Percentiles rank a stretch among this genome's conserved stretches.
Evolutionary conservation across 2,888 invertebrate genomes (phyloP).

Genomic region (Sminthurides aquaticus): DNA sequence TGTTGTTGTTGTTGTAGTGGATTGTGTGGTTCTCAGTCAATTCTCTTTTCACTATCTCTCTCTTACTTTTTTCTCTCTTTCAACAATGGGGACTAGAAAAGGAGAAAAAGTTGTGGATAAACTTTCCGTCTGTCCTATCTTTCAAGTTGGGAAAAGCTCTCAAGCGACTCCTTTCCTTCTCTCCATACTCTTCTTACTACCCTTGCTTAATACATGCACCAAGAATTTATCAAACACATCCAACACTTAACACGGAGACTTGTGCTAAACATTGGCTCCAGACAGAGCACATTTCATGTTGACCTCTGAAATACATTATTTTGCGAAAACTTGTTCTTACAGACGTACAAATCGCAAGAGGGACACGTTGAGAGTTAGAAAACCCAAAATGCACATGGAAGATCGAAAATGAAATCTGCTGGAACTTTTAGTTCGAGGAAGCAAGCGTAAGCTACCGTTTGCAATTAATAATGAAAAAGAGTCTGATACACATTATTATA

Average conservation of each 20-base stretch:
- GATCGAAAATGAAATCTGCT: no score
- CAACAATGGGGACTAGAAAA: not conserved
- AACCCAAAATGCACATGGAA: no score
- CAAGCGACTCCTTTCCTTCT: not conserved
- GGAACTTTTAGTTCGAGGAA: no score
- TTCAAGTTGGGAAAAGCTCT: not conserved
- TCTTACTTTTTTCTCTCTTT: constrained; percentile 11
- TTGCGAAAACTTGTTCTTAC: no score
- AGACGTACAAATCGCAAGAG: no score
- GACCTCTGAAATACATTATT: no score
- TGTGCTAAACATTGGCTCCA: not conserved
- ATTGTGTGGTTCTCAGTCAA: constrained; percentile 18
- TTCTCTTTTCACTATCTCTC: constrained; percentile 20
- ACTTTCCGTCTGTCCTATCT: not conserved
- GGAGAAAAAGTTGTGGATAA: not conserved
- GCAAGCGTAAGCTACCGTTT: no score
- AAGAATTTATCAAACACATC: not conserved
- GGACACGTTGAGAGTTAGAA: no score
- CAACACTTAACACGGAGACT: not conserved
- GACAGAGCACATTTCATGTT: no score
- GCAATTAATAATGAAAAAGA: no score
- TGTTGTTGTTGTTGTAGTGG: constrained; percentile 13
- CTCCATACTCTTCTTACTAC: not conserved
- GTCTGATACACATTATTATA: no score
- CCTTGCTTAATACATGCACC: not conserved